Base-by-base conservation (phyloP, 92 coral and sea anemone genomes). In the Pocillopora meandrina region DNA sequence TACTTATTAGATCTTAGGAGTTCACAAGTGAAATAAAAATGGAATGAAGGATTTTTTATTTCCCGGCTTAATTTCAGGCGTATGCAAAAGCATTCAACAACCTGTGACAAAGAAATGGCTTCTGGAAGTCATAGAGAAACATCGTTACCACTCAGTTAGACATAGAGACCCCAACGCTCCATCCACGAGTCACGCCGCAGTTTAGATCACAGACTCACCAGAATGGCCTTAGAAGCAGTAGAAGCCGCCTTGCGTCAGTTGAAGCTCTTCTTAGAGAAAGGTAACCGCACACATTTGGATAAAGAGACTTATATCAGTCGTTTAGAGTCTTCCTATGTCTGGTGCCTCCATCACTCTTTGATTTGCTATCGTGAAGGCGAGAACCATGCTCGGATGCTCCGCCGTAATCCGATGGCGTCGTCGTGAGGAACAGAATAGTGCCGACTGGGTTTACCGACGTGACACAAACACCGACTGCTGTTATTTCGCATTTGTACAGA, bases 51-150 rank as follows among this genome's bases (percentile, higher is more conserved):
- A 0, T 26, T 26, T 26, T 26, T 26, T 26, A 26, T 26, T 26
- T 26, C 31, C 31, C 31, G 31, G 31, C 31, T 26, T 26, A 26
- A 18, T 80, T 66, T 21, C 75, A 96, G 99, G 98, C 76, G 99
- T 96, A 26, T 96, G 98, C 64, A 93, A 91, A 79, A 96, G 98
- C 82, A 96, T 96, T 21, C 78, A 93, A 65, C 83, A 94, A 17
- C 99, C 99, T 10, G 95, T 96, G 1, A 96, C 97, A 14, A 90
- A 86, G 77, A 87, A 96, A 47, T 86, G 90, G 89, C 88, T 96
- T 13, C 80, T 97, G 63, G 97, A 97, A 55, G 88, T 97, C 36
- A 90, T 97, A 26, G 95, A 92, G 63, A 97, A 97, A 82, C 82
- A 88, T 89, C 88, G 97, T 49, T 95, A 82, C 85, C 16, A 58